A percentile compares a stretch with the other conserved stretches of the same genome.
Evolutionary conservation across 2,797 vertebrate genomes (phyloP).

Genomic region (Protonibea diacanthus): DNA sequence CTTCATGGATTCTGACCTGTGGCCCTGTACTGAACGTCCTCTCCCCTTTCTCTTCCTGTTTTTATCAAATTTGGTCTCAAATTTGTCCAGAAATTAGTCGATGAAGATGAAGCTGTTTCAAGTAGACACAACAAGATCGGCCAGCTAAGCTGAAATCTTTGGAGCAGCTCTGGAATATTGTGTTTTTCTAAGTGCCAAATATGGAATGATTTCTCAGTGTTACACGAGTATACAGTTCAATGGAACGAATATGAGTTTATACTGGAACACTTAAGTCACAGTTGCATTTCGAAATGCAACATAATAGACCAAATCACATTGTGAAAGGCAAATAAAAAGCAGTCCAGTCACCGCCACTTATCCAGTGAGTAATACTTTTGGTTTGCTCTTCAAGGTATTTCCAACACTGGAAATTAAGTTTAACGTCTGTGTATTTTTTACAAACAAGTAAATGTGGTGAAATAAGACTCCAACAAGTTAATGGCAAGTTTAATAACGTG

Average conservation of each 20-base stretch:
- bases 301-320: conserved; percentile 10
- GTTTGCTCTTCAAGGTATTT: conserved; percentile 32
- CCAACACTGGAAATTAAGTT: conserved; percentile 25
- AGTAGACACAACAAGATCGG: too few species aligned
- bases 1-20: too few species aligned
- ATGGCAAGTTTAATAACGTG: conserved; percentile 48
- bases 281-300: conserved; percentile 29
- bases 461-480: conserved; percentile 47
- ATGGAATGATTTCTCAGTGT: neutral
- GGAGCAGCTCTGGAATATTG: neutral
- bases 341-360: conserved; percentile 19
- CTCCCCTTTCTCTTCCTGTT: too few species aligned
- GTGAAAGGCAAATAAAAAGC: conserved; percentile 24
- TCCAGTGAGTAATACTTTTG: conserved; percentile 20
- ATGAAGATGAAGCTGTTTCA: too few species aligned
- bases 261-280: conserved; percentile 15
- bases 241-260: neutral
- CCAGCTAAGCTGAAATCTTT: too few species aligned
- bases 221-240: neutral
- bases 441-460: conserved; percentile 47
- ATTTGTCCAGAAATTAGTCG: too few species aligned
- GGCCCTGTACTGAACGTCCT: too few species aligned
- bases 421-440: conserved; percentile 5
- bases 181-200: neutral
- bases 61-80: too few species aligned